Conservation (phyloP, 2,797 vertebrate species). For the Enteromius thamalakanensis region DNA sequence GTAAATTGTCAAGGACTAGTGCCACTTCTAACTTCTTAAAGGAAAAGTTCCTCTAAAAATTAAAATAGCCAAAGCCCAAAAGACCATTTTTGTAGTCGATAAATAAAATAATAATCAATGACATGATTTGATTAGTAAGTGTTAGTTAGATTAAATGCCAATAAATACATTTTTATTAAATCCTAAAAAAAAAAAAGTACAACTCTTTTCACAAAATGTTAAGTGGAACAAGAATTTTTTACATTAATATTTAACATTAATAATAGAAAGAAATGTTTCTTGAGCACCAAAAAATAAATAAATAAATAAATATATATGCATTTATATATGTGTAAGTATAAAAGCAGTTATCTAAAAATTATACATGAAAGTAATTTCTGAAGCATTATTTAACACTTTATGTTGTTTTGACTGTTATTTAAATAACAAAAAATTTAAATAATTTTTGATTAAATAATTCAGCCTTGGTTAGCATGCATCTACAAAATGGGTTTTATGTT, state of each 20-base stretch:
- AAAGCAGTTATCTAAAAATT: too few species aligned
- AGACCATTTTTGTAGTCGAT: background rate
- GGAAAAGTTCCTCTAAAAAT: background rate
- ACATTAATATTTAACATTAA: background rate
- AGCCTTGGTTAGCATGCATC: background rate
- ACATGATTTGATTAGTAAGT: background rate
- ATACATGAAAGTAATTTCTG: background rate
- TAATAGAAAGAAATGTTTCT: background rate
- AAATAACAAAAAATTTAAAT: too few species aligned
- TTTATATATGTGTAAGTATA: too few species aligned
- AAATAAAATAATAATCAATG: background rate
- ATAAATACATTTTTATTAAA: background rate
- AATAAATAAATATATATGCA: too few species aligned
- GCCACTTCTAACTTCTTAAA: constrained; percentile 17
- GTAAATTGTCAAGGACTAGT: constrained; percentile 21
- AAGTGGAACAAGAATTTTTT: background rate
- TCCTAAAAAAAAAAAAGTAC: too few species aligned
- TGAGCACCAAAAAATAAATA: background rate
- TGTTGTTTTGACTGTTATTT: too few species aligned
- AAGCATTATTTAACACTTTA: background rate
- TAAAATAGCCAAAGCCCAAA: background rate
- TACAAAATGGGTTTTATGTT: background rate
- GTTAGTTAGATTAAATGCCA: background rate
- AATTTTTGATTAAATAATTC: background rate
- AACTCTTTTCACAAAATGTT: background rate